These are phyloP conservation scores for Chromoteleia sp. DNA, from an alignment of 2,888 invertebrate genomes.

Conservation along the genomic window DNA sequence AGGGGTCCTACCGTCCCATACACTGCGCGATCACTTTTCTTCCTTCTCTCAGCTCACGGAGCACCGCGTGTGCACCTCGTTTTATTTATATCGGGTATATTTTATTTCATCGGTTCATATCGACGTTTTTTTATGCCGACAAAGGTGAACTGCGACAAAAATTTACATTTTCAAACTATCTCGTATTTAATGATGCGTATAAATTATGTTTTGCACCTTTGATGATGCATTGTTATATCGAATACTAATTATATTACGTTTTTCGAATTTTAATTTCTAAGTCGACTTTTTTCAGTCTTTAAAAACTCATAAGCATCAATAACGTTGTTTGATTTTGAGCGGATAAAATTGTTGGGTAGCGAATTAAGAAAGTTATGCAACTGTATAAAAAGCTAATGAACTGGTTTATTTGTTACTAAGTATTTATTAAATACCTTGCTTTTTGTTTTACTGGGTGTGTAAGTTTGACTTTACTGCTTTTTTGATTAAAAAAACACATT, in stretches of 20 bases:
- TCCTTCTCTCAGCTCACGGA: constrained; percentile 45
- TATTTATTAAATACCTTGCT: too few species aligned
- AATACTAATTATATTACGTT: background rate
- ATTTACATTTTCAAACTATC: constrained; percentile 36
- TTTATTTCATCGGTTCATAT: constrained; percentile 65
- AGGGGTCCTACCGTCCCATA: constrained; percentile 57
- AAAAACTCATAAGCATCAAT: too few species aligned
- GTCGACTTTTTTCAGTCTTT: too few species aligned
- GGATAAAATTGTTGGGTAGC: too few species aligned
- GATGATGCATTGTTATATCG: constrained; percentile 1
- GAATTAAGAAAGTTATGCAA: too few species aligned
- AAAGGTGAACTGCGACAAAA: constrained; percentile 39
- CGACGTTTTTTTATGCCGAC: constrained; percentile 54
- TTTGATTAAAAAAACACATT: too few species aligned
- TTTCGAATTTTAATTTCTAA: too few species aligned
- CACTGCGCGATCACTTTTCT: constrained; percentile 51
- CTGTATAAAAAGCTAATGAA: too few species aligned
- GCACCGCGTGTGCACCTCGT: constrained; percentile 67
- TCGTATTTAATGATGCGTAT: constrained; percentile 7
- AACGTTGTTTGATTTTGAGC: too few species aligned
- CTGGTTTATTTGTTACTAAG: too few species aligned
- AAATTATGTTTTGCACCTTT: background rate
- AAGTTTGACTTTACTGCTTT: too few species aligned
- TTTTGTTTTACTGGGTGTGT: too few species aligned
- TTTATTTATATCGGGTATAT: constrained; percentile 64